These are phyloP conservation scores for Drosophila erecta DNA, from an alignment of 1,140 invertebrate species.

Conservation along the genomic window DNA sequence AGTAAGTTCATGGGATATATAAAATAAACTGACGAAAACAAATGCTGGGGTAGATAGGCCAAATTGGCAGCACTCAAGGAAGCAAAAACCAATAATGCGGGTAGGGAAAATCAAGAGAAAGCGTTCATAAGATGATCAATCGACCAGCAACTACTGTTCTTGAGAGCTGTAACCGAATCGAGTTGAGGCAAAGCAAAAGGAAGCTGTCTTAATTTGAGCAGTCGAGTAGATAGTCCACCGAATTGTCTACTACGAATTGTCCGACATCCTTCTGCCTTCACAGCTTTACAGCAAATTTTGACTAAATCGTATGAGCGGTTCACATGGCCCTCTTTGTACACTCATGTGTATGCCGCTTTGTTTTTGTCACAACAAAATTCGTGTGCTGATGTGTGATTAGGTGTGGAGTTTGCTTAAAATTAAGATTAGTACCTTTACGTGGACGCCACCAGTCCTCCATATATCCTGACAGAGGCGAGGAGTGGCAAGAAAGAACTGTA, in stretches of 20 bases:
- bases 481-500: conserved; percentile 90
- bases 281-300: neutral
- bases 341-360: neutral
- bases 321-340: conserved; percentile 4
- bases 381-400: conserved; percentile 54
- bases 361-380: conserved; percentile 12
- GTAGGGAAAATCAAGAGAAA: conserved; percentile 7
- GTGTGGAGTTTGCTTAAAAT: conserved; percentile 67
- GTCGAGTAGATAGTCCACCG: conserved; percentile 8
- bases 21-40: too few relatives aligned
- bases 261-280: neutral
- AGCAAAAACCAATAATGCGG: neutral
- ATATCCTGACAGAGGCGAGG: conserved; percentile 97
- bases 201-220: conserved; percentile 25
- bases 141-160: neutral
- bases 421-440: conserved; percentile 92
- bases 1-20: too few relatives aligned
- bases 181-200: conserved; percentile 34
- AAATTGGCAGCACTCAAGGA: conserved; percentile 13
- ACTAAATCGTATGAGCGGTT: conserved; percentile 1
- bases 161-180: conserved; percentile 24
- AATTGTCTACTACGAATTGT: conserved; percentile 9
- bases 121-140: conserved; percentile 10
- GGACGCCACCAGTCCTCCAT: conserved; percentile 98
- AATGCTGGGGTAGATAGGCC: neutral